Evolutionary conservation across 1,140 invertebrate genomes (phyloP).

Genomic region (Danaus melanippus): DNA sequence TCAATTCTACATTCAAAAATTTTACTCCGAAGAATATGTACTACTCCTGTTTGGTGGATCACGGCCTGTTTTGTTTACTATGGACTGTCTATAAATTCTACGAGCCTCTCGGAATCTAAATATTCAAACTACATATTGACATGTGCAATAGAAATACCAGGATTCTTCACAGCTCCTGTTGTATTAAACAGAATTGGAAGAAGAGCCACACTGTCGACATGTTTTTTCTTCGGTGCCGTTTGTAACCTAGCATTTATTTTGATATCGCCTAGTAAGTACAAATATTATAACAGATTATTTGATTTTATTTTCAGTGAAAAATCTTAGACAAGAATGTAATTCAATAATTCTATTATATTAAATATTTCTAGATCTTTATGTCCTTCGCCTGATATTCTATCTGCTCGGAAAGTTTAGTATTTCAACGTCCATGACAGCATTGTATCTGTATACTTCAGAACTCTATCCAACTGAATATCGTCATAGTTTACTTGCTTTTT

Average conservation of each 20-base stretch:
- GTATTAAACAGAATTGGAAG: conserved; percentile 77
- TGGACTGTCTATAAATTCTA: conserved; percentile 85
- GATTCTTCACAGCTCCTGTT: conserved; percentile 76
- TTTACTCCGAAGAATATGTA: conserved; percentile 75
- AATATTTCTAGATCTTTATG: conserved; percentile 13
- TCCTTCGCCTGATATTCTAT: conserved; percentile 15
- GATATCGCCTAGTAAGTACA: conserved; percentile 40
- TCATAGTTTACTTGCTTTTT: conserved; percentile 69
- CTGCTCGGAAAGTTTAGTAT: conserved; percentile 75
- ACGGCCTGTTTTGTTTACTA: conserved; percentile 85
- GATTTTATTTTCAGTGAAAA: neutral
- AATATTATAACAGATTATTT: conserved; percentile 6
- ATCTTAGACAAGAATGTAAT: no score
- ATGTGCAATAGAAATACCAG: conserved; percentile 80
- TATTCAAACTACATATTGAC: conserved; percentile 82
- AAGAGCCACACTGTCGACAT: conserved; percentile 71
- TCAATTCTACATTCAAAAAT: conserved; percentile 73
- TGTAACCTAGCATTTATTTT: conserved; percentile 62
- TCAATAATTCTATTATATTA: neutral
- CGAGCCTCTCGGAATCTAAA: conserved; percentile 79
- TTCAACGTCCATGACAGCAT: conserved; percentile 70
- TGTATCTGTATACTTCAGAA: conserved; percentile 72
- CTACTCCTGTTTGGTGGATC: conserved; percentile 81
- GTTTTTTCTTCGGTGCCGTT: conserved; percentile 75
- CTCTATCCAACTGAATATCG: conserved; percentile 71